Base-by-base conservation (phyloP, 2,888 invertebrate genomes). In the Eurytoma californica region DNA sequence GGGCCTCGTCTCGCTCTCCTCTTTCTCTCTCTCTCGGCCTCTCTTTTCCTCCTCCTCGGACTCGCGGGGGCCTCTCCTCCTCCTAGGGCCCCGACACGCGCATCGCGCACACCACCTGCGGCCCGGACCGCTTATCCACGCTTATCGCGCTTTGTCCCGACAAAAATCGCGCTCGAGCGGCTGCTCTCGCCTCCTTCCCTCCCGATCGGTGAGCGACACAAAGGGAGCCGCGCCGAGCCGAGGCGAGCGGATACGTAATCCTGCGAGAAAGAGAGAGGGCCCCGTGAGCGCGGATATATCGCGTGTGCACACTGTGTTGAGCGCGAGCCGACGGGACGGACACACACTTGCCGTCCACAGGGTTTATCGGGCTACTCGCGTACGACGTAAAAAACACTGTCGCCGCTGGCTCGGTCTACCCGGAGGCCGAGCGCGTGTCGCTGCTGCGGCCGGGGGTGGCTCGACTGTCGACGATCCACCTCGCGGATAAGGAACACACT, bases 311-410 rank as follows among this genome's bases (percentile, higher is more conserved):
- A 20, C 49, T 65, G 61, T 47, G n/a, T 18, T 18, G 16, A 14
- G 4, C 18, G 5, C n/a, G 14, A 61, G 58, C 28, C 58, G 20
- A 3, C 12, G 14, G 12, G 28, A 28, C 60, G 5, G 61, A 39
- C 61, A 61, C 61, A 30, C 28, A 28, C n/a, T 24, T n/a, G 61
- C 28, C 61, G 61, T 61, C 39, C 61, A n/a, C 61, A n/a, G 61
- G 61, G 39, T 53, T 53, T 0, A 1, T n/a, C 3, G 12, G 49
- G 12, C 49, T 49, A 9, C 3, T 14, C 14, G 9, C 49, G 49
- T 49, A 49, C 49, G 14, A 1, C 49, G 49, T 1, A 49, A 9
- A 49, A 49, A 49, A 49, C 49, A 49, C 49, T 49, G 49, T 49
- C 49, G 49, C 49, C 49, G 49, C 49, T 14, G 14, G 12, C 14